Base-by-base conservation (phyloP, 1,140 invertebrate species). In the Chironomus tepperi region DNA sequence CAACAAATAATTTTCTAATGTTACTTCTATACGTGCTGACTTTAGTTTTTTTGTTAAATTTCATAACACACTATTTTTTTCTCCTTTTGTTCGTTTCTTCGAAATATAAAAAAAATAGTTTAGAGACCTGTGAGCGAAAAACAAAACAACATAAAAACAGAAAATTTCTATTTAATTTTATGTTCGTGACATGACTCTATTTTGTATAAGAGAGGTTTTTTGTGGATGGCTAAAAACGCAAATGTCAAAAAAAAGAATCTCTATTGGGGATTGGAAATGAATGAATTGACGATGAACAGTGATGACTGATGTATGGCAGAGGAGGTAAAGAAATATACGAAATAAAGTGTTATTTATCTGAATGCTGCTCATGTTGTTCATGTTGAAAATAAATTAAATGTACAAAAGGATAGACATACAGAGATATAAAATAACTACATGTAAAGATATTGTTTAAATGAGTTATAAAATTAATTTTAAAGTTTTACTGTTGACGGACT, bases 131-230 rank as follows among this genome's bases (percentile, higher is more conserved):
- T n/a, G 47, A 57, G 47, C 47, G 47, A 57, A n/a, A 70, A 70
- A 18, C 16, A 21, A 70, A 34, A 34, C 24, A 34, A 34, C 24
- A 34, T 34, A 34, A 34, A 34, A 34, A 34, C 24, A 34, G 24
- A 34, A 34, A 70, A 70, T 70, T 70, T 70, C 65, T 70, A 70
- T 70, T 70, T 70, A 70, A 70, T 19, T 70, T 70, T 70, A 70
- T 70, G 65, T 70, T 70, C 65, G 65, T 70, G 65, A 70, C 65
- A 70, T 18, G 65, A 21, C 65, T 70, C 65, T 70, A 70, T 70
- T 70, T 70, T 57, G 12, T 57, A 15, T 57, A 15, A n/a, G 47
- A 57, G 47, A 34, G 24, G 2, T 34, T 34, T 34, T 34, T 34
- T 57, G 12, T 57, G 65, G 19, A 70, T 18, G 19, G 64, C 7